phyloP scores from a whole-genome alignment of 2,888 invertebrate genomes.

The Epirrita christyi region DNA sequence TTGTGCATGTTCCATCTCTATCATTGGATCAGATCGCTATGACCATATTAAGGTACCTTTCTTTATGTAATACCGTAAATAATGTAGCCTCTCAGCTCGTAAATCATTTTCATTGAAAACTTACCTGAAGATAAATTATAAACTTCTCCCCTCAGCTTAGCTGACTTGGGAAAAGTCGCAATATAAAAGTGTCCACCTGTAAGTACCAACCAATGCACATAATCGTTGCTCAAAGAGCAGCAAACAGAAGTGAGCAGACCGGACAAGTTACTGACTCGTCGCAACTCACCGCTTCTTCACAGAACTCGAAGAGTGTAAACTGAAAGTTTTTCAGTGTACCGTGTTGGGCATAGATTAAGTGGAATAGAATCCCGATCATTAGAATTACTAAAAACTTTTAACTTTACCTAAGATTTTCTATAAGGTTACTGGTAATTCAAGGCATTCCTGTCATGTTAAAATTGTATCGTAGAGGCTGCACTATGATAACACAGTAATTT shows the following conservation, averaged over 20 bases:
- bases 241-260: background rate
- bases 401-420: too few species aligned
- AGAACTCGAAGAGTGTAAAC: background rate
- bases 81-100: conserved; percentile 2
- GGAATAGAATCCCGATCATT: too few species aligned
- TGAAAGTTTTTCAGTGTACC: conserved; percentile 3
- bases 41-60: too few species aligned
- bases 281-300: background rate
- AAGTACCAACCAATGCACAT: conserved; percentile 8
- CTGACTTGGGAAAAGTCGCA: background rate
- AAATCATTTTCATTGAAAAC: conserved; percentile 7
- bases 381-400: too few species aligned
- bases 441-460: too few species aligned
- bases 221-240: conserved; percentile 16
- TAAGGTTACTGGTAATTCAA: too few species aligned
- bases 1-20: too few species aligned
- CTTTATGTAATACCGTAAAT: too few species aligned
- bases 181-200: conserved; percentile 11
- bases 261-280: background rate
- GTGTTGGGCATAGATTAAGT: conserved; percentile 1
- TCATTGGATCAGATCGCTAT: too few species aligned
- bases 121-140: conserved; percentile 1
- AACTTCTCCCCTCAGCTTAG: background rate
- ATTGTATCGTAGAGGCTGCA: too few species aligned
- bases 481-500: too few species aligned